Conservation (phyloP, 2,888 invertebrate genomes). For the Macrophya annulata region DNA sequence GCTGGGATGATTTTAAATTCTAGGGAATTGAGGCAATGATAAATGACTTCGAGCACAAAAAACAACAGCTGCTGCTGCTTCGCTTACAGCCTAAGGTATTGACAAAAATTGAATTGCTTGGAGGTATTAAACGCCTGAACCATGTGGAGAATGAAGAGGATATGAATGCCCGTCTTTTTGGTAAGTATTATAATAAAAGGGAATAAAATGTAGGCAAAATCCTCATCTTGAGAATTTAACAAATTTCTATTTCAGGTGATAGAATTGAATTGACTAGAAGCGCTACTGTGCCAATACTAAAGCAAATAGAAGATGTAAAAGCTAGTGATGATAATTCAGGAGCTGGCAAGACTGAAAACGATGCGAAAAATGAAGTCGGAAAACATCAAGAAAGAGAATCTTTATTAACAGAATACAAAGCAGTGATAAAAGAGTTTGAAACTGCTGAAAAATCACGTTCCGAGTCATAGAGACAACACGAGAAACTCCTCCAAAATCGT, state of each 20-base stretch:
- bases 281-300: constrained; percentile 61
- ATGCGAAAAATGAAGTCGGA: not conserved
- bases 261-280: constrained; percentile 62
- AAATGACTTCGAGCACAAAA: constrained; percentile 81
- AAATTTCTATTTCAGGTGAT: constrained; percentile 29
- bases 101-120: constrained; percentile 68
- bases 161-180: constrained; percentile 63
- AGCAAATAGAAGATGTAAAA: constrained; percentile 52
- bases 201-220: not conserved
- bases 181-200: constrained; percentile 55
- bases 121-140: constrained; percentile 63
- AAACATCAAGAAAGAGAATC: constrained; percentile 27
- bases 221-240: not conserved
- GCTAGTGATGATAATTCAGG: not conserved
- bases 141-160: constrained; percentile 67
- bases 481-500: not conserved
- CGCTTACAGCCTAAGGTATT: constrained; percentile 76
- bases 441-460: constrained; percentile 29
- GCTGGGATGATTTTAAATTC: constrained; percentile 60
- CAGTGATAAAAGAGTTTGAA: constrained; percentile 49
- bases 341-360: not conserved
- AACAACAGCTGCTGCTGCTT: constrained; percentile 81
- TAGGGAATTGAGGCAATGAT: constrained; percentile 84
- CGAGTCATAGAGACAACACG: not conserved
- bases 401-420: constrained; percentile 41